phyloP scores from a whole-genome alignment of 2,797 vertebrate species.

The Acomys russatus region DNA sequence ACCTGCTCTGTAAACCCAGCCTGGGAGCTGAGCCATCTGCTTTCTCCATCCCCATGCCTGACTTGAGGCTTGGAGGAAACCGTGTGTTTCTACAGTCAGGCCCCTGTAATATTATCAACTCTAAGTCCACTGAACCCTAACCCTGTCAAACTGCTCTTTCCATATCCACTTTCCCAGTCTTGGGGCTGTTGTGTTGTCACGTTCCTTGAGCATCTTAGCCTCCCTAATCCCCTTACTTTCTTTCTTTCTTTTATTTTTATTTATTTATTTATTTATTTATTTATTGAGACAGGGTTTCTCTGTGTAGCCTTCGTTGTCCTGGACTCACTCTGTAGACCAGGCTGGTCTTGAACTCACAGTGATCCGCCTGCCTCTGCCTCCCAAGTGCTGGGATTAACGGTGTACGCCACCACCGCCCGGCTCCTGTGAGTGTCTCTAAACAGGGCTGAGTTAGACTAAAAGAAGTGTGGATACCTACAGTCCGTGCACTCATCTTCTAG shows the following conservation, averaged over 20 bases:
- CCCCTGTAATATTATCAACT: not conserved
- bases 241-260: too few species aligned
- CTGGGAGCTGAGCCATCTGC: not conserved
- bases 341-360: too few species aligned
- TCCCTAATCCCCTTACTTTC: not conserved
- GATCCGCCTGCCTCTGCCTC: too few species aligned
- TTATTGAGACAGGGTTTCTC: too few species aligned
- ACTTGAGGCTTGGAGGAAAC: not conserved
- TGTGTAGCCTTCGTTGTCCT: too few species aligned
- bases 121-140: not conserved
- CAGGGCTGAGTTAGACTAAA: not conserved
- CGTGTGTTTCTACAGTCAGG: not conserved
- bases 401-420: too few species aligned
- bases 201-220: not conserved
- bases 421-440: not conserved
- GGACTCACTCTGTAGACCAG: too few species aligned
- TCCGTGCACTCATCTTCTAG: not conserved
- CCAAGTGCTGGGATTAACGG: too few species aligned
- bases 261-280: too few species aligned
- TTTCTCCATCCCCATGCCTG: not conserved
- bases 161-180: not conserved
- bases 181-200: not conserved
- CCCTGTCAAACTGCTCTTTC: not conserved
- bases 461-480: not conserved
- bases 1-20: not conserved